phyloP scores from a whole-genome alignment of 2,888 invertebrate species.

The Lysandra coridon region DNA sequence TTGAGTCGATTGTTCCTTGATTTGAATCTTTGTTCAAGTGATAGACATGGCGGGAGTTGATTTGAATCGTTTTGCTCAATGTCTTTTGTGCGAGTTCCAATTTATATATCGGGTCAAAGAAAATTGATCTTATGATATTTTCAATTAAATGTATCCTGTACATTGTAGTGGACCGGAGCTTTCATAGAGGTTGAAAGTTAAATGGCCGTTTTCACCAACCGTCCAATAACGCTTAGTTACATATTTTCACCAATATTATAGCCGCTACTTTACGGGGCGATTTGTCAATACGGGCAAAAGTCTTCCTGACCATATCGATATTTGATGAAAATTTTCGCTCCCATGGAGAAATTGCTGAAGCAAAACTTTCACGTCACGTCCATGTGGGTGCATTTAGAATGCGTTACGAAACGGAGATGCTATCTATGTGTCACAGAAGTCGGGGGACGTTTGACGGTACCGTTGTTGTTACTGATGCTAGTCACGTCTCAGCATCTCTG shows the following conservation, averaged over 20 bases:
- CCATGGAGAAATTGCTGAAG: neutral
- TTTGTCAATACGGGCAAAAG: neutral
- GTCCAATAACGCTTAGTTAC: no score
- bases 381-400: neutral
- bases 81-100: neutral
- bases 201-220: no score
- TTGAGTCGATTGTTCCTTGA: slow-evolving; percentile 27
- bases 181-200: no score
- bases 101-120: neutral
- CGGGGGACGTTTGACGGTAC: slow-evolving; percentile 5
- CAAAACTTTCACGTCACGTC: slow-evolving; percentile 9
- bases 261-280: no score
- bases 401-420: neutral
- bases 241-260: no score
- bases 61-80: slow-evolving; percentile 17
- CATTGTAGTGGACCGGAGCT: neutral
- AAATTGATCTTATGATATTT: neutral
- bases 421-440: slow-evolving; percentile 15
- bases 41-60: slow-evolving; percentile 13
- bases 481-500: slow-evolving; percentile 6
- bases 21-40: slow-evolving; percentile 25
- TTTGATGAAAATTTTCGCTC: neutral
- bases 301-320: neutral
- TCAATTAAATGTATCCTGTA: neutral
- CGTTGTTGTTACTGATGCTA: neutral